A percentile compares a stretch with the other conserved stretches of the same genome.
Conservation (phyloP, 2,888 invertebrate genomes). For the Mesorhabditis belari region DNA sequence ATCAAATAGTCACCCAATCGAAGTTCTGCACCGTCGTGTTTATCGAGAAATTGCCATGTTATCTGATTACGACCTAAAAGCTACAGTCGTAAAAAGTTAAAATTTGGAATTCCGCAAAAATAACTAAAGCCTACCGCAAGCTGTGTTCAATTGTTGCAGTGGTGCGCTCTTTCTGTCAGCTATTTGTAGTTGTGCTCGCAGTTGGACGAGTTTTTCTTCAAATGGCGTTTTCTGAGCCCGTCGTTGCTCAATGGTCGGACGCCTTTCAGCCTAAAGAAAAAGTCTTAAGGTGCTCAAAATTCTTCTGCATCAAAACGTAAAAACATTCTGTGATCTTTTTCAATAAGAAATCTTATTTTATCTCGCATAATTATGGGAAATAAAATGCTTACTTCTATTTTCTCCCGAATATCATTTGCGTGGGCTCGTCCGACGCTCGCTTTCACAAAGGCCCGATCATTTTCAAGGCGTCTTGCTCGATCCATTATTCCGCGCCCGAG, state of each 20-base stretch:
- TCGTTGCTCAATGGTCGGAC: background rate
- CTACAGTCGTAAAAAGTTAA: background rate
- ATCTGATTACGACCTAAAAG: background rate
- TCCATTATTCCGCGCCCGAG: conserved; percentile 22
- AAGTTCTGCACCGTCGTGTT: background rate
- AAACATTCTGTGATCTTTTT: conserved; percentile 1
- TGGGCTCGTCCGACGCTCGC: conserved; percentile 5
- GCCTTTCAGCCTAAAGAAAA: background rate
- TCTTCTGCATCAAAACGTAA: conserved; percentile 11
- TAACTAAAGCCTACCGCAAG: background rate
- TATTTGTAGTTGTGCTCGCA: background rate
- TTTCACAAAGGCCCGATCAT: conserved; percentile 5
- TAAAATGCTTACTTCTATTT: background rate
- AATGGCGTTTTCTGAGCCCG: background rate
- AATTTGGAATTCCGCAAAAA: too few species aligned
- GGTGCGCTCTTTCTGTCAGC: background rate
- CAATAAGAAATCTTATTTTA: background rate
- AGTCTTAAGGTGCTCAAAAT: background rate
- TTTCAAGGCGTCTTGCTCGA: conserved; percentile 1
- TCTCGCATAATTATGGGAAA: too few species aligned
- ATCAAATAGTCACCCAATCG: background rate
- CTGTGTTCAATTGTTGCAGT: background rate
- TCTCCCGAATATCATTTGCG: conserved; percentile 4
- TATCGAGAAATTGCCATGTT: background rate
- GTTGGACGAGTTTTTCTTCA: background rate